Evolutionary conservation across 30 jellyfish, hydroid and myxozoan genomes (phyloP).

Genomic region (Aurelia coerulea): DNA sequence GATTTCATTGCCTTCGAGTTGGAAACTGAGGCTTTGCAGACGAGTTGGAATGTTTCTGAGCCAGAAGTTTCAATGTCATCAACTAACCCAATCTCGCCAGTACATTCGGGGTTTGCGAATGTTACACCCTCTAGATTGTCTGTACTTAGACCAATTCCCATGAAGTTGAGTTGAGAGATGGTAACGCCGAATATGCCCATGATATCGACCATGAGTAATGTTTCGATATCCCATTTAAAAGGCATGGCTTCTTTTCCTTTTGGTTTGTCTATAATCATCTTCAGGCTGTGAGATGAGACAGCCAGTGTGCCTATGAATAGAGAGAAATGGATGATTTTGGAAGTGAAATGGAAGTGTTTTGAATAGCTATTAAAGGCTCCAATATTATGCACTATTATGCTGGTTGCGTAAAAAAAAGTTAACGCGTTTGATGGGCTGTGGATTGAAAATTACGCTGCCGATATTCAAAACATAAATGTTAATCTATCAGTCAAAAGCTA

Average conservation of each 20-base stretch:
- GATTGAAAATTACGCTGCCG: no score
- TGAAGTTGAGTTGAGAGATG: conserved; percentile 3
- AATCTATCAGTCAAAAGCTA: no score
- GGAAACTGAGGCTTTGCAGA: conserved; percentile 32
- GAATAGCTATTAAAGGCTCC: no score
- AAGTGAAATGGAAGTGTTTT: no score
- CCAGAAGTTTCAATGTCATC: background rate
- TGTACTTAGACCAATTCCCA: conserved; percentile 20
- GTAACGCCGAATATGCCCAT: conserved; percentile 46
- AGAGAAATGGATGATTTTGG: background rate
- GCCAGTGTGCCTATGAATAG: conserved; percentile 19
- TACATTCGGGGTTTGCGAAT: conserved; percentile 7
- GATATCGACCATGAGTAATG: conserved; percentile 32
- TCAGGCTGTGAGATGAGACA: conserved; percentile 10
- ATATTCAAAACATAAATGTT: no score
- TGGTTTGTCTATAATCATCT: conserved; percentile 22
- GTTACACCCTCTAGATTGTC: conserved; percentile 6
- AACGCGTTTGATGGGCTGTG: no score
- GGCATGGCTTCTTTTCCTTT: conserved; percentile 12
- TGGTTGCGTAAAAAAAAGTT: no score
- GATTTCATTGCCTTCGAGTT: conserved; percentile 14
- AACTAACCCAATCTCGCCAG: background rate
- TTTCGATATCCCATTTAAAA: conserved; percentile 17
- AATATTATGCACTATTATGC: no score
- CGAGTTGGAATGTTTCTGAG: conserved; percentile 32